Base-by-base conservation (phyloP, 1,140 invertebrate genomes). In the Potamilus streckersoni region DNA sequence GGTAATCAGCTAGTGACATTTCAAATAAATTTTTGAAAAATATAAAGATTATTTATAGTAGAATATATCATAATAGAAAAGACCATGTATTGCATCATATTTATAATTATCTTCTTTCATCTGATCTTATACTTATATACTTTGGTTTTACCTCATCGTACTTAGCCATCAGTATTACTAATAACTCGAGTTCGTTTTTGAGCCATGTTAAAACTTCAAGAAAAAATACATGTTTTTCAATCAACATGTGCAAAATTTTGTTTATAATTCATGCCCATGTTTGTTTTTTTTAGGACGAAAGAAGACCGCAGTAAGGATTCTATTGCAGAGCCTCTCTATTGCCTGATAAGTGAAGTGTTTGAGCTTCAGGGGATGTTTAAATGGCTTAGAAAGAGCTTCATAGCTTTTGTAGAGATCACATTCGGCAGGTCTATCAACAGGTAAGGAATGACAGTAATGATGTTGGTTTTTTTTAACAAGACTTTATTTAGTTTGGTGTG, bases 371-470 rank as follows among this genome's bases (percentile, higher is more conserved):
- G 96, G 1, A 93, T 96, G 49, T 96, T 96, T 88, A 94, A 94
- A 69, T 96, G 95, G 93, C 90, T 97, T 17, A 90, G 96, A 78
- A 94, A 94, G 83, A 96, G 95, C 49, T 91, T 97, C 8, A 96
- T 98, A 77, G 94, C 94, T 14, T 97, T 97, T 90, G 96, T 97
- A 13, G 96, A 98, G 89, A 94, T 97, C 65, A 96, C 95, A 0
- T 97, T 96, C 89, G 96, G 96, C 13, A 91, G 95, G 76, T 97
- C 95, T 31, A 97, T 97, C 65, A 97, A 96, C 87, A 94, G 94
- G 92, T 95, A 85, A 71, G 17, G 5, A 69, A 59, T 27, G 64
- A 23, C 19, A 38, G 11, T 23, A 67, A 66, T 38, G 55, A 38
- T 38, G 14, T 38, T 17, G 13, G 15, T 31, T 11, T 6, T 8